Conservation (phyloP, 2,888 invertebrate genomes). For the Xanthorhoe spadicearia region DNA sequence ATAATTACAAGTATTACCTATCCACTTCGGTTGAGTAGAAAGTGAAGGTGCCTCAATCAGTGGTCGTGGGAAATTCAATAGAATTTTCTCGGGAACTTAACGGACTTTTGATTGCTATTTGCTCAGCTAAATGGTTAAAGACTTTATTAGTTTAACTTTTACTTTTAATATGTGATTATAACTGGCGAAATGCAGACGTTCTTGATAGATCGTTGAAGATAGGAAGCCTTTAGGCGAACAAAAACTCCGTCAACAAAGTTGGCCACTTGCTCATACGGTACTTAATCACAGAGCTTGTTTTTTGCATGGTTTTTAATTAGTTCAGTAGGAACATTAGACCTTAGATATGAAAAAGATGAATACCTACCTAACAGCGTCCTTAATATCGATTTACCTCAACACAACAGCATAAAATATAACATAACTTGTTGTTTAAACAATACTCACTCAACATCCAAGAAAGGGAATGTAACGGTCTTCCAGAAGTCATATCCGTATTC, state of each 20-base stretch:
- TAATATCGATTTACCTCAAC: too few relatives aligned
- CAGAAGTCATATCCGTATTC: slow-evolving; percentile 98
- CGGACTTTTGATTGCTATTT: slow-evolving; percentile 30
- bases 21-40: slow-evolving; percentile 26
- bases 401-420: too few relatives aligned
- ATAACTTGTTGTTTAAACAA: neutral
- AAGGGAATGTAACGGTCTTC: slow-evolving; percentile 98
- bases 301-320: neutral
- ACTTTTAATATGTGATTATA: neutral
- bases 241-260: too few relatives aligned
- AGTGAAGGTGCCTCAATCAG: slow-evolving; percentile 44
- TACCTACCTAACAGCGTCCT: too few relatives aligned
- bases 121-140: slow-evolving; percentile 13
- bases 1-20: slow-evolving; percentile 30
- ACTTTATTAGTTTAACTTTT: neutral
- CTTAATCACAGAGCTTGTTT: too few relatives aligned
- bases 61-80: slow-evolving; percentile 39
- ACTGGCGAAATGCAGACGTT: neutral
- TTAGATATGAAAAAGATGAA: too few relatives aligned
- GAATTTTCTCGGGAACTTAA: slow-evolving; percentile 31
- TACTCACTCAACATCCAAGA: slow-evolving; percentile 96
- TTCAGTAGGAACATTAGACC: too few relatives aligned
- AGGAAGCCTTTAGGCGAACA: too few relatives aligned
- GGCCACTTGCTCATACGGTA: too few relatives aligned
- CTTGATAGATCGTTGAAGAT: too few relatives aligned